Evolutionary conservation across 2,113 vertebrate species (phyloP).

Genomic region (Hippocampus guttulatus): DNA sequence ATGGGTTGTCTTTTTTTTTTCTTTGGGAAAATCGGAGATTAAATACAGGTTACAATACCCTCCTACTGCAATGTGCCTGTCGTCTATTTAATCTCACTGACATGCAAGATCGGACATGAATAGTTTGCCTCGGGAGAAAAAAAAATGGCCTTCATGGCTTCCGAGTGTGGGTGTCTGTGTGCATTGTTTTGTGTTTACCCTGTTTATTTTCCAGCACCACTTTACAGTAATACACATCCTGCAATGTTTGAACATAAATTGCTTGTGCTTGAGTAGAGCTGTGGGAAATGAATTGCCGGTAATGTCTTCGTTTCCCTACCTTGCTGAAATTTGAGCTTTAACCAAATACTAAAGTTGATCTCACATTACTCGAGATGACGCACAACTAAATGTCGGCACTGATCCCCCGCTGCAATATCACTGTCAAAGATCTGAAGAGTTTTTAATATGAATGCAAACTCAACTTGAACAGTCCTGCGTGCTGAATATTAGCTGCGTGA

Average conservation of each 20-base stretch:
- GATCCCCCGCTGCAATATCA: background rate
- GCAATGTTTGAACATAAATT: constrained; percentile 6
- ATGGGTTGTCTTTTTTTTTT: constrained; percentile 67
- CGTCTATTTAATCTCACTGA: constrained; percentile 75
- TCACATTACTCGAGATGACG: background rate
- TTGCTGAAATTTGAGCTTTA: background rate
- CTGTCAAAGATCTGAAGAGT: background rate
- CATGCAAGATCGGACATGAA: background rate
- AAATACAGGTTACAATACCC: constrained; percentile 79
- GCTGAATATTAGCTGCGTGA: background rate
- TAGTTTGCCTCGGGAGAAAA: constrained; percentile 1
- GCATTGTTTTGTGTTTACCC: background rate
- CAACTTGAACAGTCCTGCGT: background rate
- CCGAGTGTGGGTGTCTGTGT: constrained; percentile 13
- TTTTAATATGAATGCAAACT: background rate
- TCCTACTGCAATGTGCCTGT: constrained; percentile 88
- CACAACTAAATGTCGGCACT: background rate
- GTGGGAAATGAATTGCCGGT: constrained; percentile 7
- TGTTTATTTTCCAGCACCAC: background rate
- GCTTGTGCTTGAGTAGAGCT: background rate
- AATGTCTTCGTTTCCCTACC: background rate
- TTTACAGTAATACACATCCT: constrained; percentile 16
- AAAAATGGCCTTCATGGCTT: background rate
- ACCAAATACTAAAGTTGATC: background rate
- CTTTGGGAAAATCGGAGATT: constrained; percentile 64